A percentile compares a stretch with the other conserved stretches of the same genome.
These are phyloP conservation scores for Phaetusa simplex DNA, from an alignment of 2,113 vertebrate species.

Conservation along the genomic window DNA sequence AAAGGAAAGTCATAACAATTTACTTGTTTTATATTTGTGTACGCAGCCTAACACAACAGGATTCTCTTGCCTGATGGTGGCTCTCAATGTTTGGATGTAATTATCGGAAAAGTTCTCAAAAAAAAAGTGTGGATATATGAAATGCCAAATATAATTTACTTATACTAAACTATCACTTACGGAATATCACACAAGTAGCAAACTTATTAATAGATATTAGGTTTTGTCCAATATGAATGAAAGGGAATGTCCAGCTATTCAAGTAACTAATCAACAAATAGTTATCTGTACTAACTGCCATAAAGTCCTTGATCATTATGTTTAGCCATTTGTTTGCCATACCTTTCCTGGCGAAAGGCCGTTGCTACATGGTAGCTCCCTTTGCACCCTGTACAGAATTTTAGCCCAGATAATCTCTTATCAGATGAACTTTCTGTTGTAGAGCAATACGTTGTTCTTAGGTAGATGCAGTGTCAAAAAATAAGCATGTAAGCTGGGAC, in stretches of 20 bases:
- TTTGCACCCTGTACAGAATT: not conserved
- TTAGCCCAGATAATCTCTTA: not conserved
- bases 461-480: not conserved
- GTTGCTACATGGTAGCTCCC: not conserved
- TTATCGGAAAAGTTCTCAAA: not conserved
- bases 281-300: not conserved
- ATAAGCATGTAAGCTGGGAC: not conserved
- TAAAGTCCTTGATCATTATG: not conserved
- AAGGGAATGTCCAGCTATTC: not conserved
- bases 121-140: not conserved
- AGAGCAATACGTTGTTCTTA: not conserved
- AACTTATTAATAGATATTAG: fast-evolving
- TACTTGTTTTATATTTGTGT: not conserved
- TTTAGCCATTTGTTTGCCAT: not conserved
- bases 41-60: not conserved
- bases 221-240: not conserved
- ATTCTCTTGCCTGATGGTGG: not conserved
- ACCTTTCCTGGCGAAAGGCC: not conserved
- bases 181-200: not conserved
- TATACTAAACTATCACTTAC: not conserved
- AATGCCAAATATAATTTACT: not conserved
- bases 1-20: not conserved
- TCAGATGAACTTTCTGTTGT: not conserved
- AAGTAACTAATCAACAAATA: not conserved
- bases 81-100: not conserved